Evolutionary conservation across 2,888 invertebrate genomes (phyloP), one percentile per base, ranked within the genome.

Genomic region (Chymomyza amoena): DNA sequence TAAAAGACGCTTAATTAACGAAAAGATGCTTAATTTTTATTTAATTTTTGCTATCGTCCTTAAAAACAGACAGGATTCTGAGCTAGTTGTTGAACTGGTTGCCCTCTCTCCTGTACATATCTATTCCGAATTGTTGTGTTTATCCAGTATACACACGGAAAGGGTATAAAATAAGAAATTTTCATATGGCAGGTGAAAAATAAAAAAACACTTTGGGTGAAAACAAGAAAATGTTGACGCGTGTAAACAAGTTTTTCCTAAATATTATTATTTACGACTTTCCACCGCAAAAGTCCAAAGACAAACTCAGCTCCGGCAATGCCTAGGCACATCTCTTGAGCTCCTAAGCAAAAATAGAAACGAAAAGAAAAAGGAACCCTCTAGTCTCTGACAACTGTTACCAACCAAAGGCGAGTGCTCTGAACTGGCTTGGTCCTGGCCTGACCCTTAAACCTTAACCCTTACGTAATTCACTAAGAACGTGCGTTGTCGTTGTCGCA

Each of bases 251-350:
- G 67, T 77, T 81, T 86, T 84, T 79, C 84, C 87, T 79, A 88
- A 88, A 88, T 84, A 86, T 88, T 86, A 84, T 84, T 87, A 88
- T 84, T 84, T 84, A 87, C 84, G 84, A 85, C 84, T 84, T 45
- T 88, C 84, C 79, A 84, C 60, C 50, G 78, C 87, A 72, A 77
- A 65, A 84, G 76, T 88, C 86, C 78, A 80, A 73, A 73, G 78
- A 28, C n/a, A 60, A 16, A 18, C 52, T 10, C 52, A 16, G 16
- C 52, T 54, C 6, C 6, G 28, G 60, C 28, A 60, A 36, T 32
- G 36, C 54, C 16, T 60, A 60, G 36, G 20, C 15, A 25, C 18
- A 54, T 54, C 54, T 54, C 54, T n/a, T 7, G 7, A 54, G 10
- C 54, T 54, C 18, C 18, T 18, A 54, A 54, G 18, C 4, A 32